A percentile compares a stretch with the other conserved stretches of the same genome.
Evolutionary conservation across 2,113 vertebrate genomes (phyloP).

Genomic region (Cyphomyrus plagiostoma): DNA sequence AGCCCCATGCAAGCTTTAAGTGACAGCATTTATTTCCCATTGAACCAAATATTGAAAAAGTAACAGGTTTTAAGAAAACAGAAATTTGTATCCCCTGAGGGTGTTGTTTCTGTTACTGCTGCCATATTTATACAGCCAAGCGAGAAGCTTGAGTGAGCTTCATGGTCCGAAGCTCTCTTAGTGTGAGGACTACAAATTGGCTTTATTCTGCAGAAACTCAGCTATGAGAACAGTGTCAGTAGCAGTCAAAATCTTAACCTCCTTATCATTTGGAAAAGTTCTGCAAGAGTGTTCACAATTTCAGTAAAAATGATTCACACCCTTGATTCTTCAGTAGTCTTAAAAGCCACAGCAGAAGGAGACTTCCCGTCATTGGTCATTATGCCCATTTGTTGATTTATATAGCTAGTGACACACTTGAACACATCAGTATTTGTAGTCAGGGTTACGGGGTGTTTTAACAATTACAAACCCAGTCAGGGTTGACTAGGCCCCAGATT

Average conservation of each 20-base stretch:
- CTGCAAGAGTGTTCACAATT: neutral
- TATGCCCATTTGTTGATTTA: neutral
- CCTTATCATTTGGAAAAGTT: neutral
- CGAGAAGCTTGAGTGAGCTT: neutral
- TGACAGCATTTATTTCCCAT: neutral
- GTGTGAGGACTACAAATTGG: constrained; percentile 9
- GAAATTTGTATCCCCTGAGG: neutral
- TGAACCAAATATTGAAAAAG: neutral
- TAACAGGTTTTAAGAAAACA: neutral
- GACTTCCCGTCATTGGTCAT: neutral
- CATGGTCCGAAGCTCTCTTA: neutral
- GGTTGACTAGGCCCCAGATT: neutral
- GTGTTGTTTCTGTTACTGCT: neutral
- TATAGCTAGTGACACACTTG: neutral
- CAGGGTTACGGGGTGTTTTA: neutral
- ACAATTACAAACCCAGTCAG: neutral
- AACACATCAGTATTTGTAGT: neutral
- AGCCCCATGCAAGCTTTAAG: neutral
- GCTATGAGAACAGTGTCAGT: neutral
- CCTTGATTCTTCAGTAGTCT: neutral
- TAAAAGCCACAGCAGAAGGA: neutral
- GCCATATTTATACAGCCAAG: neutral
- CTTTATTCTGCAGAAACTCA: neutral
- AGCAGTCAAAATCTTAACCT: neutral
- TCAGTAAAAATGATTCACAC: neutral